These are phyloP conservation scores for Ectropis crepuscularia DNA, from an alignment of 2,888 invertebrate genomes.

Conservation along the genomic window DNA sequence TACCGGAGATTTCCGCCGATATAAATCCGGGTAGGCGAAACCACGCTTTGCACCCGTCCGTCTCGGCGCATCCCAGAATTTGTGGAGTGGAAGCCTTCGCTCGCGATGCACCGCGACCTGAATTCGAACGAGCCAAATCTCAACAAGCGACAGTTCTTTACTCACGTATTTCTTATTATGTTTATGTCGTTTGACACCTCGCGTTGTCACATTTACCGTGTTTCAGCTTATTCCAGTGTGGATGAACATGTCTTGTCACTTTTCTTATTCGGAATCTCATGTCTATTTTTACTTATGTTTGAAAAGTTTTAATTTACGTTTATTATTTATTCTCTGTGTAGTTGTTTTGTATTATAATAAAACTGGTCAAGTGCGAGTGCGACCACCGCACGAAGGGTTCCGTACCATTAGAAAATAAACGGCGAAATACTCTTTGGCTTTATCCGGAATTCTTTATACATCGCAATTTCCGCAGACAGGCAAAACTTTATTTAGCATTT, in stretches of 20 bases:
- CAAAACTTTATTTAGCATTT: too few relatives aligned
- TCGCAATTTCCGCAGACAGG: too few relatives aligned
- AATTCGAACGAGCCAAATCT: conserved; percentile 69
- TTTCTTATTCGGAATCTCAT: conserved; percentile 27
- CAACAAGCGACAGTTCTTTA: conserved; percentile 43
- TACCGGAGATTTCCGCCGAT: conserved; percentile 74
- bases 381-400: too few relatives aligned
- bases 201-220: conserved; percentile 39
- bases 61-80: conserved; percentile 70
- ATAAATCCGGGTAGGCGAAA: conserved; percentile 76
- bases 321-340: conserved; percentile 24
- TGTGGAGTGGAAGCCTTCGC: conserved; percentile 64
- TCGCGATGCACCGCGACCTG: conserved; percentile 64
- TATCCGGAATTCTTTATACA: too few relatives aligned
- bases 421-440: too few relatives aligned
- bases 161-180: conserved; percentile 43
- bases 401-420: too few relatives aligned
- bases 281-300: background rate
- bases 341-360: too few relatives aligned
- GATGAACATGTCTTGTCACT: conserved; percentile 30
- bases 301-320: conserved; percentile 18
- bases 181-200: conserved; percentile 48
- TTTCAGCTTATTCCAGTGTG: conserved; percentile 26
- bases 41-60: conserved; percentile 67
- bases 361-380: too few relatives aligned